A percentile compares a stretch with the other conserved stretches of the same genome.
Evolutionary conservation across 2,888 invertebrate genomes (phyloP).

Genomic region (Eledone cirrhosa): DNA sequence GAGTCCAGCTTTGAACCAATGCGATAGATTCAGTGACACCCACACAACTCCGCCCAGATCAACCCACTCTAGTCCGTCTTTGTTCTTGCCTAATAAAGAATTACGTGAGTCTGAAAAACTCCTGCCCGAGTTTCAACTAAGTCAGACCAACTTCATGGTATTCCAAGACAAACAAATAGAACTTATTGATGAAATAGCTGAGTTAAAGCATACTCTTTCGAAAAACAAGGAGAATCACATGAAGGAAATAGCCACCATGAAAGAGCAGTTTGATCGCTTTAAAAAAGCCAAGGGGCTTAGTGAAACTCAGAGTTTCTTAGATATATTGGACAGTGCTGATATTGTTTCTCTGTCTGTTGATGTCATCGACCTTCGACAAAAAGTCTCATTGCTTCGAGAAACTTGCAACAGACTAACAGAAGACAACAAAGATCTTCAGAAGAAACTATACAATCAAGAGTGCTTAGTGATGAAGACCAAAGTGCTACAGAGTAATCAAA

Average conservation of each 20-base stretch:
- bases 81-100: not conserved
- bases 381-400: conserved; percentile 47
- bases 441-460: conserved; percentile 54
- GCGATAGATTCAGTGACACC: not conserved
- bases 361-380: conserved; percentile 42
- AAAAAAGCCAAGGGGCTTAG: not conserved
- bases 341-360: conserved; percentile 26
- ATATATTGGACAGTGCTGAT: not conserved
- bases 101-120: conserved; percentile 15
- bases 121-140: not conserved
- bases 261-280: conserved; percentile 50
- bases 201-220: conserved; percentile 47
- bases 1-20: not conserved
- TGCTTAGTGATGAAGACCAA: conserved; percentile 48
- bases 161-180: conserved; percentile 45
- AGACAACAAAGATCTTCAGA: conserved; percentile 51
- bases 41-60: not conserved
- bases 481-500: conserved; percentile 36
- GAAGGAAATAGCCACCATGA: conserved; percentile 52
- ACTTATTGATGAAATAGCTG: conserved; percentile 52
- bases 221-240: conserved; percentile 55
- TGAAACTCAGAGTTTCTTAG: not conserved
- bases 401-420: conserved; percentile 48
- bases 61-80: conserved; percentile 4
- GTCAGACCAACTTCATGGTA: not conserved